Evolutionary conservation across 2,888 invertebrate genomes (phyloP).

Genomic region (Meghimatium bilineatum): DNA sequence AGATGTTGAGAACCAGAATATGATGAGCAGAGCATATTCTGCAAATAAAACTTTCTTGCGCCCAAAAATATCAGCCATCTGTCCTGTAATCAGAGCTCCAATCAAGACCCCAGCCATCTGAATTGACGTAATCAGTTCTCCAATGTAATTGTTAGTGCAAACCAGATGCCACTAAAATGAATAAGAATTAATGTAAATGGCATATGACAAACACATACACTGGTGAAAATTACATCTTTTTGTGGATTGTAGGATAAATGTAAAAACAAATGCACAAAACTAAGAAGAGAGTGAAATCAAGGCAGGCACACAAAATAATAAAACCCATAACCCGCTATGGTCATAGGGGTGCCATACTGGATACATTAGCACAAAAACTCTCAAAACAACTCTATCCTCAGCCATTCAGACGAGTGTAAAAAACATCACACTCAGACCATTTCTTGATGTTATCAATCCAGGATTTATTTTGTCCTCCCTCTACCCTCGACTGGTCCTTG

Average conservation of each 20-base stretch:
- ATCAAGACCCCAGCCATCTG: constrained; percentile 74
- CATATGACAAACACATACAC: not conserved
- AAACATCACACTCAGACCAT: too few species aligned
- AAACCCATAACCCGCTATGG: too few species aligned
- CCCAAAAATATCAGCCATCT: constrained; percentile 73
- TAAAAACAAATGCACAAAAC: not conserved
- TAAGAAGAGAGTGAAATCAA: not conserved
- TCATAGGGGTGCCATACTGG: too few species aligned
- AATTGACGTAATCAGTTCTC: constrained; percentile 69
- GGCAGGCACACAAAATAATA: not conserved
- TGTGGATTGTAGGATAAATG: not conserved
- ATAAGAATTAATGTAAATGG: not conserved
- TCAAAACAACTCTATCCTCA: too few species aligned
- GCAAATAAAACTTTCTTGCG: constrained; percentile 67
- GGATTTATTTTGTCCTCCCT: too few species aligned
- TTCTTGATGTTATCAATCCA: too few species aligned
- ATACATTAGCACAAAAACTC: too few species aligned
- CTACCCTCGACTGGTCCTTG: too few species aligned
- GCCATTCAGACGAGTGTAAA: too few species aligned
- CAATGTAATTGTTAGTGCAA: constrained; percentile 63
- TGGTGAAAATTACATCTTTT: not conserved
- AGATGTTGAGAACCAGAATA: constrained; percentile 67
- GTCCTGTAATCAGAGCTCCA: constrained; percentile 72
- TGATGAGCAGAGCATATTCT: constrained; percentile 66
- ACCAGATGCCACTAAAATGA: constrained; percentile 70